Conservation (phyloP, 2,113 vertebrate species). For the Protomyctophum bolini region DNA sequence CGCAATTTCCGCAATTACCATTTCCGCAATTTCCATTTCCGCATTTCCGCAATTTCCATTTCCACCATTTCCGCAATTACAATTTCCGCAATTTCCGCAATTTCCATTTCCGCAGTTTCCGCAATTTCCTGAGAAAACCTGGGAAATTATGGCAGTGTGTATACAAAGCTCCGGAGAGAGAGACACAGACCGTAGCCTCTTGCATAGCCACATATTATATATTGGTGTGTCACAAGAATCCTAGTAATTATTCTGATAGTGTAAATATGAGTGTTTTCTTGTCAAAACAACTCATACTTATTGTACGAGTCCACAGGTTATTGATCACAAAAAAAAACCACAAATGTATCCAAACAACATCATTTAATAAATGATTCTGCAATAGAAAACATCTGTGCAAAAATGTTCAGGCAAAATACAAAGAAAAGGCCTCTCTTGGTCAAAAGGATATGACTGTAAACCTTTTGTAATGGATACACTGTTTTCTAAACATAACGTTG, state of each 20-base stretch:
- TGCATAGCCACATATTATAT: too few relatives aligned
- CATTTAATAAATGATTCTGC: slow-evolving; percentile 92
- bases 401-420: slow-evolving; percentile 81
- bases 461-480: slow-evolving; percentile 63
- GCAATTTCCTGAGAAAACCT: too few relatives aligned
- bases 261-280: neutral
- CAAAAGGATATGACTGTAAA: slow-evolving; percentile 79
- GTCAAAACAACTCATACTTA: neutral
- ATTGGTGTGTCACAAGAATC: too few relatives aligned
- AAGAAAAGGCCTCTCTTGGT: slow-evolving; percentile 82
- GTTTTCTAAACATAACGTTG: slow-evolving; percentile 42
- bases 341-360: slow-evolving; percentile 76
- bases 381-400: slow-evolving; percentile 97
- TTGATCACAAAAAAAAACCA: slow-evolving; percentile 52
- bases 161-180: slow-evolving; percentile 3
- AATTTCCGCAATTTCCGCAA: too few relatives aligned
- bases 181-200: neutral
- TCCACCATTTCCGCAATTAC: too few relatives aligned
- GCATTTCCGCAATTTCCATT: too few relatives aligned
- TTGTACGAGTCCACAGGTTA: neutral
- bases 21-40: too few relatives aligned
- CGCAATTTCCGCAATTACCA: too few relatives aligned
- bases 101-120: too few relatives aligned
- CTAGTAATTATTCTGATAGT: too few relatives aligned
- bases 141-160: too few relatives aligned